Evolutionary conservation across 2,888 invertebrate genomes (phyloP).

Genomic region (Eledone cirrhosa): DNA sequence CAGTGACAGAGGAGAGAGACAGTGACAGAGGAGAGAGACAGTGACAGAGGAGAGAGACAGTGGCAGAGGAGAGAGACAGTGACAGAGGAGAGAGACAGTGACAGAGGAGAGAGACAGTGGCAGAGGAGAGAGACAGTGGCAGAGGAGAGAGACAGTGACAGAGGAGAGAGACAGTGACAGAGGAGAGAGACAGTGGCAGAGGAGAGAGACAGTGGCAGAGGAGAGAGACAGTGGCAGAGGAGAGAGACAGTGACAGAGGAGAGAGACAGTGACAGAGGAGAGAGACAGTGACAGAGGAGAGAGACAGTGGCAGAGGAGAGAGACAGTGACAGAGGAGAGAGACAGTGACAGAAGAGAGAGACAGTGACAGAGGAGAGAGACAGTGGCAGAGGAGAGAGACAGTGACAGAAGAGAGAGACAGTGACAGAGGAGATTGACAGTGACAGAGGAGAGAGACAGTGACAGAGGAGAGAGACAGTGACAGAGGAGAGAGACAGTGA

Average conservation of each 20-base stretch:
- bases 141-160: conserved; percentile 26
- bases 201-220: not conserved
- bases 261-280: not conserved
- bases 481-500: not conserved
- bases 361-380: not conserved
- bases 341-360: not conserved
- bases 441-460: not conserved
- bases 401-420: not conserved
- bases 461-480: not conserved
- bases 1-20: not conserved
- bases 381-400: too few species aligned
- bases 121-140: not conserved
- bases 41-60: not conserved
- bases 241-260: not conserved
- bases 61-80: not conserved
- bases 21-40: not conserved
- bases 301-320: not conserved
- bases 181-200: conserved; percentile 24
- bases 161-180: conserved; percentile 9
- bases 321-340: too few species aligned
- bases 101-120: not conserved
- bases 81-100: not conserved
- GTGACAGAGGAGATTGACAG: not conserved
- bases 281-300: too few species aligned
- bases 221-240: not conserved